Conservation (phyloP, 2,888 invertebrate species). For the Philereme vetulata region DNA sequence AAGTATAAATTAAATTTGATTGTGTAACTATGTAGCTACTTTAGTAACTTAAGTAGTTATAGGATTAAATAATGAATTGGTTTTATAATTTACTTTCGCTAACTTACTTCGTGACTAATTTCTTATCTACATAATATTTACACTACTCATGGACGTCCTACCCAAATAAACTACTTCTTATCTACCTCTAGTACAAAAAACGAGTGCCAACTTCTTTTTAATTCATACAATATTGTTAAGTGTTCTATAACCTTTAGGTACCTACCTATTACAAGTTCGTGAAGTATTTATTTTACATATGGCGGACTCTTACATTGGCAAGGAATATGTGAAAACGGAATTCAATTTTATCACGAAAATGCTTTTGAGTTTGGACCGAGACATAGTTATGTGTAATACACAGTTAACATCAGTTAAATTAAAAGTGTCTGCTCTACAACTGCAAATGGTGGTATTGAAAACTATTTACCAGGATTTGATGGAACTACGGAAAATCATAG, state of each 20-base stretch:
- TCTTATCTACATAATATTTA: constrained; percentile 3
- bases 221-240: too few species aligned
- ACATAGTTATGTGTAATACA: constrained; percentile 49
- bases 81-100: neutral
- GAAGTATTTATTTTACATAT: constrained; percentile 12
- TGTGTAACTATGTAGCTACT: too few species aligned
- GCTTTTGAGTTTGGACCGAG: constrained; percentile 50
- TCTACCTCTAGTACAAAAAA: neutral
- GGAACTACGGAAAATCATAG: constrained; percentile 60
- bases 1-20: too few species aligned
- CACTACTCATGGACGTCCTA: constrained; percentile 5
- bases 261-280: neutral
- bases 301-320: constrained; percentile 20
- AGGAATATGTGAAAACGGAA: constrained; percentile 48
- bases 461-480: constrained; percentile 58
- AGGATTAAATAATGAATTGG: too few species aligned
- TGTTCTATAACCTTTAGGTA: neutral
- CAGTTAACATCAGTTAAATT: constrained; percentile 56
- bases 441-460: constrained; percentile 55
- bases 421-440: constrained; percentile 55
- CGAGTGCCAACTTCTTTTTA: too few species aligned
- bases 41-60: too few species aligned
- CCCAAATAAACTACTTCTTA: neutral
- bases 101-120: constrained; percentile 6
- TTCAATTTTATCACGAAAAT: constrained; percentile 48